These are phyloP conservation scores for Diaperis boleti DNA, from an alignment of 2,888 invertebrate species.

Conservation along the genomic window DNA sequence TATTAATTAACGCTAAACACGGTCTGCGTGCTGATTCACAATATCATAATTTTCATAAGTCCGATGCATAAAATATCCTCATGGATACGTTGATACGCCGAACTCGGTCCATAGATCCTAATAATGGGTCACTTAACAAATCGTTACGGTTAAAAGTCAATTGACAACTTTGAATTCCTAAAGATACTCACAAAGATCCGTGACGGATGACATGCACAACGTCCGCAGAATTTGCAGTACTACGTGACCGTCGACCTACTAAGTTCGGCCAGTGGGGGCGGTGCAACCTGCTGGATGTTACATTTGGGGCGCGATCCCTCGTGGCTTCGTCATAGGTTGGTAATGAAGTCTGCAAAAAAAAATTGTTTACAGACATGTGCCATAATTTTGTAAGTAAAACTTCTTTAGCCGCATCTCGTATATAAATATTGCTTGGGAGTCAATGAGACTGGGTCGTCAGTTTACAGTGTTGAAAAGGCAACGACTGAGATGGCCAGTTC, in stretches of 20 bases:
- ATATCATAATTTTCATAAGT: conserved; percentile 58
- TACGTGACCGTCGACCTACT: conserved; percentile 57
- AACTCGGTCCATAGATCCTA: conserved; percentile 31
- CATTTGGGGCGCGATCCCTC: conserved; percentile 58
- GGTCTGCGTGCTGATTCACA: conserved; percentile 60
- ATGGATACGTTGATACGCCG: conserved; percentile 34
- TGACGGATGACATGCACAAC: conserved; percentile 62
- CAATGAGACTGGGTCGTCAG: no score
- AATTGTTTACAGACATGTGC: no score
- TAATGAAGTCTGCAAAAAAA: conserved; percentile 61
- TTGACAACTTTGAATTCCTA: neutral
- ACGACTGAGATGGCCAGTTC: no score
- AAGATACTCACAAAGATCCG: conserved; percentile 63
- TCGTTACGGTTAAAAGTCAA: conserved; percentile 10
- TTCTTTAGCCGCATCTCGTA: no score
- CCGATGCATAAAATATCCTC: conserved; percentile 42
- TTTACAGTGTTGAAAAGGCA: no score
- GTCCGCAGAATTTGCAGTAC: conserved; percentile 56
- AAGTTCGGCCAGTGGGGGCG: conserved; percentile 64
- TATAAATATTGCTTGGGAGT: no score
- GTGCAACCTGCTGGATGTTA: conserved; percentile 55
- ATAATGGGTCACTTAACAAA: conserved; percentile 29
- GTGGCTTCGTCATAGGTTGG: conserved; percentile 70
- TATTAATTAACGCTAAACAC: conserved; percentile 60
- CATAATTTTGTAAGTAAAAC: no score